Percentiles rank a stretch among this genome's conserved stretches.
These are phyloP conservation scores for Narcine bancroftii DNA, from an alignment of 2,113 vertebrate genomes.

Conservation along the genomic window DNA sequence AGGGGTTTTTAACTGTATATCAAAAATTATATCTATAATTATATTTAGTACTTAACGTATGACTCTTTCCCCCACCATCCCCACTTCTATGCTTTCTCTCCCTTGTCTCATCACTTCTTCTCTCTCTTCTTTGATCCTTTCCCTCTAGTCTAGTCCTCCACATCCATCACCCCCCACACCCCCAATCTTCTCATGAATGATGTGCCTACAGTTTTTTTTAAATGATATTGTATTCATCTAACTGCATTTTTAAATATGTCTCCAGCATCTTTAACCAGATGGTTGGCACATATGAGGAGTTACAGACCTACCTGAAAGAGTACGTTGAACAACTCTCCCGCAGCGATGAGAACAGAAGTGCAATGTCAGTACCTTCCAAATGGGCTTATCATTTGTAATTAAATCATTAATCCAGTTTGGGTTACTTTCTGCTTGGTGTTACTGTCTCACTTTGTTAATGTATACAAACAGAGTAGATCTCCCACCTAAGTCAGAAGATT, in stretches of 20 bases:
- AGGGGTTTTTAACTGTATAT: too few relatives aligned
- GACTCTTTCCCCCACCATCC: not conserved
- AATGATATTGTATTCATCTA: not conserved
- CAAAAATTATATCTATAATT: not conserved
- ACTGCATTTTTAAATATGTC: not conserved
- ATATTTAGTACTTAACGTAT: not conserved
- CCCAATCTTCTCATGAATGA: not conserved
- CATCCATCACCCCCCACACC: not conserved
- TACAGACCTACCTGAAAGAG: conserved; percentile 74
- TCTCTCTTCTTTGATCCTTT: not conserved
- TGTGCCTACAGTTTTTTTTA: not conserved
- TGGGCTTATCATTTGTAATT: not conserved
- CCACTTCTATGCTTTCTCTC: not conserved
- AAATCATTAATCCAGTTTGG: too few relatives aligned
- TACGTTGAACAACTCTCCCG: conserved; percentile 75
- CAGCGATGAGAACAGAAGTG: conserved; percentile 70
- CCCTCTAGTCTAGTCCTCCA: not conserved
- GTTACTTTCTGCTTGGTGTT: not conserved
- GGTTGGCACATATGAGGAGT: conserved; percentile 84
- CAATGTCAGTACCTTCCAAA: conserved; percentile 49
- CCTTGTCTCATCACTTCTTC: not conserved
- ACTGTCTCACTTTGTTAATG: not conserved
- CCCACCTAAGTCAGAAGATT: not conserved
- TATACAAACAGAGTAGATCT: not conserved
- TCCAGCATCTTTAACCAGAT: conserved; percentile 84